Evolutionary conservation across 2,888 invertebrate species (phyloP), one percentile per base, ranked within the genome.

Genomic region (Hyalella azteca): DNA sequence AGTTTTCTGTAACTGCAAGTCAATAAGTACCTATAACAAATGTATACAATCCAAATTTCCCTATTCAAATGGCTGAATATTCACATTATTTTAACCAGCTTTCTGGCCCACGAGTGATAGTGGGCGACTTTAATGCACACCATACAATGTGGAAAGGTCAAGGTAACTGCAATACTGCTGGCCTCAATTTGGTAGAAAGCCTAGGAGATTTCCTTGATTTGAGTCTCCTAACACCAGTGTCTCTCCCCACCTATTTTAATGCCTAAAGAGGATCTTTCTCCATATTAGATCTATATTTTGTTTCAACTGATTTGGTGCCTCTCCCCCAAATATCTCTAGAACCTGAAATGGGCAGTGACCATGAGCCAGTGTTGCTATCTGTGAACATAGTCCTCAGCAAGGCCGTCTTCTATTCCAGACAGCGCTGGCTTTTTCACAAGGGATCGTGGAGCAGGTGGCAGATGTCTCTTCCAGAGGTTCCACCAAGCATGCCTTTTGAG

Each of bases 61-160:
- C n/a, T 7, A 59, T 59, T 22, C 7, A n/a, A 22, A 13, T n/a
- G 9, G 11, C 11, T 7, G n/a, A 59, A 59, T 59, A 13, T 59
- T 26, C n/a, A 26, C 59, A n/a, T 26, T 59, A 59, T 59, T 59
- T 59, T n/a, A 9, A 59, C 7, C 59, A 59, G n/a, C 59, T 59
- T 13, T 9, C 22, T 9, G n/a, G n/a, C n/a, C 7, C n/a, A 13
- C 7, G n/a, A n/a, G n/a, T 59, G 11, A n/a, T 59, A 22, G n/a
- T n/a, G n/a, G 59, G 59, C n/a, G n/a, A n/a, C n/a, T n/a, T n/a
- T n/a, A n/a, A n/a, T n/a, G n/a, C n/a, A n/a, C n/a, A n/a, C n/a
- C 59, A 59, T 59, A 9, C 7, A 26, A 9, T 59, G n/a, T 59
- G 59, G 59, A n/a, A 59, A 13, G n/a, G 22, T 26, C n/a, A n/a